A percentile compares a stretch with the other conserved stretches of the same genome.
Conservation (phyloP, 2,113 vertebrate genomes). For the Saimiri boliviensis region DNA sequence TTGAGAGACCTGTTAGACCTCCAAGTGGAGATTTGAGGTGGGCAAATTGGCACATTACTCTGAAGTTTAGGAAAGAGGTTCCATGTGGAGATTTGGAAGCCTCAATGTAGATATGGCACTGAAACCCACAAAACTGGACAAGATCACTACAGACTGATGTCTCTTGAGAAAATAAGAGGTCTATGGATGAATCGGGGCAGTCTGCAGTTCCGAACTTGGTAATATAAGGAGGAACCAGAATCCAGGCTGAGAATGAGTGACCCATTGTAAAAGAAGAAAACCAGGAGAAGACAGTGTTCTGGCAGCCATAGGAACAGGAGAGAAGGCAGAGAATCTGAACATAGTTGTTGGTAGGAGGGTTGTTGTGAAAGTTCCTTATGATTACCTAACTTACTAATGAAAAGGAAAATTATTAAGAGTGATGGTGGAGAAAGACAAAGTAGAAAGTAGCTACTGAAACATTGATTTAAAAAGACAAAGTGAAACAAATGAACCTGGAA, state of each 20-base stretch:
- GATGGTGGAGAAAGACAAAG: background rate
- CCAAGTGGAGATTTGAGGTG: background rate
- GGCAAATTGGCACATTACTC: background rate
- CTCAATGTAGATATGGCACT: background rate
- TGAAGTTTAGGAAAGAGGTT: background rate
- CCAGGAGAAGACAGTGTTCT: background rate
- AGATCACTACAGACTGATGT: background rate
- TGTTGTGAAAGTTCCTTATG: background rate
- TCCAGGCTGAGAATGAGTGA: background rate
- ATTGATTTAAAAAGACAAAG: background rate
- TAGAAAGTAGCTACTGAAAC: background rate
- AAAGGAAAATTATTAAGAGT: background rate
- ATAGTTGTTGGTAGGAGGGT: background rate
- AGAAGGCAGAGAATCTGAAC: background rate
- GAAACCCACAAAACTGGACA: background rate
- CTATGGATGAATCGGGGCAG: background rate
- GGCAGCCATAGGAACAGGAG: background rate
- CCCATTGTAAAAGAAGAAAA: background rate
- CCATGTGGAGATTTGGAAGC: background rate
- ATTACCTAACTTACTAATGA: background rate
- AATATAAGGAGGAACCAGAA: background rate
- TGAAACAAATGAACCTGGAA: background rate
- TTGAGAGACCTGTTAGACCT: background rate
- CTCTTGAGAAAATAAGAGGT: background rate
- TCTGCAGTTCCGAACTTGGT: background rate